Percentiles rank a stretch among this genome's conserved stretches.
phyloP scores from a whole-genome alignment of 2,888 invertebrate genomes.

The Malthinus seriepunctatus region DNA sequence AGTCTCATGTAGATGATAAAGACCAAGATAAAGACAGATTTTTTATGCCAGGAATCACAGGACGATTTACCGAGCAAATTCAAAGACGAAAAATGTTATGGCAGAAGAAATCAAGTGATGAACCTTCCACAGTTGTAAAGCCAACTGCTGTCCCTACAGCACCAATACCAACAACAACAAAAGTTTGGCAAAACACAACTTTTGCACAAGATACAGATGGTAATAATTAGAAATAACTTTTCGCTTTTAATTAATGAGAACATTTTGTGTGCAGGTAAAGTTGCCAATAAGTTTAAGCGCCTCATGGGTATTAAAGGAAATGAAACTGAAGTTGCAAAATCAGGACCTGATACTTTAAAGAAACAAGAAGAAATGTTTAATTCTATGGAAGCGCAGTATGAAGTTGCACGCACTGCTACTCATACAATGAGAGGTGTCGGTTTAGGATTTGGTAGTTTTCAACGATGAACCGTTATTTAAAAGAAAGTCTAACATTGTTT shows the following conservation, averaged over 20 bases:
- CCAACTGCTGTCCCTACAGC: conserved; percentile 23
- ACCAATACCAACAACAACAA: conserved; percentile 50
- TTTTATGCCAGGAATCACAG: conserved; percentile 54
- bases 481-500: not conserved
- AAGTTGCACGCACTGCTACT: conserved; percentile 92
- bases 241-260: not conserved
- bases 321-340: conserved; percentile 54
- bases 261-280: conserved; percentile 58
- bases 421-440: conserved; percentile 93
- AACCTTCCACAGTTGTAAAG: conserved; percentile 4
- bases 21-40: conserved; percentile 59
- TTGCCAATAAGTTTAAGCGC: conserved; percentile 92
- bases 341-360: conserved; percentile 63
- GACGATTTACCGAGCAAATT: conserved; percentile 85
- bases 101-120: conserved; percentile 69
- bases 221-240: conserved; percentile 11
- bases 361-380: conserved; percentile 87
- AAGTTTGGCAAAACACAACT: conserved; percentile 78
- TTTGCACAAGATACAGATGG: conserved; percentile 92
- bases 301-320: conserved; percentile 91
- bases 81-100: conserved; percentile 92
- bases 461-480: conserved; percentile 47
- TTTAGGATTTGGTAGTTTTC: conserved; percentile 70
- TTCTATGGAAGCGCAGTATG: conserved; percentile 95
- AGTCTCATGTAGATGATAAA: conserved; percentile 56